Base-by-base conservation (phyloP, 92 coral and sea anemone genomes). In the Siderastrea siderea region DNA sequence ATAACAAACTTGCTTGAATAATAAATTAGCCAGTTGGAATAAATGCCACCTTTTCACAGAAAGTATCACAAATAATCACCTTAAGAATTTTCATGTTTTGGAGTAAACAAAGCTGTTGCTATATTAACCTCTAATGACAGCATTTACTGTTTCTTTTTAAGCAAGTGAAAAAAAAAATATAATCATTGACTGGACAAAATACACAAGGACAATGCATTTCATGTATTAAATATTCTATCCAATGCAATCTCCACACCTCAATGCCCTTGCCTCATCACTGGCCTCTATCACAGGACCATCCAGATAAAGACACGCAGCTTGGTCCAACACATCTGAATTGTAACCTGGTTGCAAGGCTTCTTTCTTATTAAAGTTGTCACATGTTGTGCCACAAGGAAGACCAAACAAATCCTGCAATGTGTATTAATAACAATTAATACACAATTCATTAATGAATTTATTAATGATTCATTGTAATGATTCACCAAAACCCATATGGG, bases 271-370 rank as follows among this genome's bases (percentile, higher is more conserved):
- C 43, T 81, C 77, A 44, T 81, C 86, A 68, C 86, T 81, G 16
- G 86, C 86, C 51, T 81, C 86, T 50, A 68, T 81, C n/a, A 81
- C 86, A 10, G 86, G 86, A 12, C 11, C 86, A 47, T 12, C 75
- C 74, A 11, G 14, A 53, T 81, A 68, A 5, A 81, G 47, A n/a
- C n/a, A 5, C 4, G 74, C 46, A 5, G 77, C 68, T 3, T 67
- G 76, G 17, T 74, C 16, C 5, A 81, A 13, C 16, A 81, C 76
- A 19, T 67, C 77, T 9, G n/a, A 38, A 48, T 81, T 81, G 38
- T 13, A 81, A 8, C 86, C 86, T 43, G 77, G 77, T 51, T 67
- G 47, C 46, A 81, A 57, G 14, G 7, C 15, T 67, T 81, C 61
- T 47, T 67, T 16, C 49, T 10, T n/a, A 43, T 15, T 81, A 48